Base-by-base conservation (phyloP, 2,888 invertebrate genomes). In the Bugula neritina region DNA sequence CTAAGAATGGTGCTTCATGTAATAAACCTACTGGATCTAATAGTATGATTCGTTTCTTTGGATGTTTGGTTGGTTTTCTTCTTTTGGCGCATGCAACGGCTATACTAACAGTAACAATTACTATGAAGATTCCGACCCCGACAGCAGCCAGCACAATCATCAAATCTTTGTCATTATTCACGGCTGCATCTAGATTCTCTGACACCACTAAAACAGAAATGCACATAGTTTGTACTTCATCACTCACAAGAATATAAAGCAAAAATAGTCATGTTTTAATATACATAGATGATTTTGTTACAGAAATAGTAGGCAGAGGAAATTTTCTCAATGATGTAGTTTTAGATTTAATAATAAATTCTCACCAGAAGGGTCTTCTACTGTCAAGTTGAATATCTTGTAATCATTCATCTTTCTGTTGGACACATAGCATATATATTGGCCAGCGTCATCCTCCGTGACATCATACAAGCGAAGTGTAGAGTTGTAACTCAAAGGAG, bases 21-120 rank as follows among this genome's bases (percentile, higher is more conserved):
- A n/a, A n/a, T n/a, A n/a, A n/a, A 25, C 57, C 5, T 31, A 63
- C 63, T 17, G 63, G 63, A 3, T 27, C 63, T 31, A 63, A 31
- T 63, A 63, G 27, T 25, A 63, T 63, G 5, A 63, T 63, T 31
- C 63, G 27, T 27, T 63, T 63, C 34, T 63, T 63, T 31, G 63
- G 25, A n/a, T 63, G 63, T 34, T 63, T 63, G 29, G 27, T 31
- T 31, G 63, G 63, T 31, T 63, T 63, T 34, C 63, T 63, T 31
- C 31, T 63, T 27, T 63, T 63, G 2, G 31, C 2, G 10, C 63
- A 63, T 25, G 27, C 34, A 31, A 63, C n/a, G 5, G 25, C 55
- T 13, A n/a, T 23, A n/a, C 3, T 31, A 3, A 63, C 31, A 27
- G 31, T n/a, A 10, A 27, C 27, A 10, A 63, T 31, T 21, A 63